Evolutionary conservation across 1,140 invertebrate genomes (phyloP), one percentile per base, ranked within the genome.

Genomic region (Zaprionus capensis): DNA sequence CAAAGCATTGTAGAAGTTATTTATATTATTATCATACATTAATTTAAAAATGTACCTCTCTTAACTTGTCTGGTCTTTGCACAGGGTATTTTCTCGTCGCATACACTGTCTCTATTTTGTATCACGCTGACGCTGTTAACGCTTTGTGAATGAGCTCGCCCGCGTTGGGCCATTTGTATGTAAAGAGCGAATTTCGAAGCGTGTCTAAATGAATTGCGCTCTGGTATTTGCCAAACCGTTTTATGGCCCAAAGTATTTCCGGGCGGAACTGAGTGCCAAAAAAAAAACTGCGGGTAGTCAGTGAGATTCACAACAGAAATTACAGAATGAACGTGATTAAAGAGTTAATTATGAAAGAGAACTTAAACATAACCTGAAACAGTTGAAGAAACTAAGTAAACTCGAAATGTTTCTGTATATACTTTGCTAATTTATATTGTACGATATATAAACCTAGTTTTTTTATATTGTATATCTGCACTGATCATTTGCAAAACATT

Each of bases 151-250:
- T 34, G 55, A 46, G n/a, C 26, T 38, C 28, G 56, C 3, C 56
- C 56, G 53, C 58, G 38, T 20, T 76, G 55, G 70, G 57, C 53
- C 70, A 88, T 87, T 87, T 88, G 80, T 80, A 87, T 88, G 73
- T 51, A 22, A 38, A 34, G 20, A 15, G 9, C 28, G 36, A 57
- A 57, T 28, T 28, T n/a, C 24, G 26, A 56, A 26, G 15, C 24
- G 53, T 26, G 26, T 14, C 12, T 28, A 28, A 56, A 51, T 51
- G 46, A 51, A 51, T 51, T 51, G 46, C 46, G 46, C 20, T 51
- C 20, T 51, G 46, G 46, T 51, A 51, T 51, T 51, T 51, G 46
- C 20, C 46, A 51, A 51, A 51, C 17, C 46, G 46, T 51, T 51
- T 51, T 51, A 24, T 24, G 20, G 20, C 20, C 20, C 17, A 51